These are phyloP conservation scores for Coleophora deauratella DNA, from an alignment of 2,888 invertebrate species.

Conservation along the genomic window DNA sequence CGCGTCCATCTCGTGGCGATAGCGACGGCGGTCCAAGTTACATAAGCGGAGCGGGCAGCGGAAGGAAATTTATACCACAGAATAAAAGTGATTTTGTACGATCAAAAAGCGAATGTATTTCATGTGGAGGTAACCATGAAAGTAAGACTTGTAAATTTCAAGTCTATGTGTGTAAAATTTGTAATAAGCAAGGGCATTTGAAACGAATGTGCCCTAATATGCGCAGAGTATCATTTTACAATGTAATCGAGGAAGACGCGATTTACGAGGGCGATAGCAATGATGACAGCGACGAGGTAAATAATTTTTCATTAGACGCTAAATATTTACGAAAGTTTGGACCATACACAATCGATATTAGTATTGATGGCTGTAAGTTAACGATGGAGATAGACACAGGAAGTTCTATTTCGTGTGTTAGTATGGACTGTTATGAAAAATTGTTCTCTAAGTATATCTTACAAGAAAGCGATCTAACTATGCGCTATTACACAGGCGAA, in stretches of 20 bases:
- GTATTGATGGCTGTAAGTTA: slow-evolving; percentile 2
- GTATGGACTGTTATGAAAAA: slow-evolving; percentile 1
- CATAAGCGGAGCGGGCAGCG: too few species aligned
- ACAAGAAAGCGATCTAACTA: slow-evolving; percentile 4
- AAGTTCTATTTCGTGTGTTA: slow-evolving; percentile 7
- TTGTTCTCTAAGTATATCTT: slow-evolving; percentile 1
- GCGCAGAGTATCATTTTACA: neutral
- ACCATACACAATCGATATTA: neutral
- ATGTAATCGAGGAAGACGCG: neutral
- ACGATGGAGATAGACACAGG: slow-evolving; percentile 12
- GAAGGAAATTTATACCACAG: too few species aligned
- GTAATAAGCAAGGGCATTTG: too few species aligned
- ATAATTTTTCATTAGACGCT: slow-evolving; percentile 9
- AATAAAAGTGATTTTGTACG: too few species aligned
- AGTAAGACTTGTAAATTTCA: too few species aligned
- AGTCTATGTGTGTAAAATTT: too few species aligned
- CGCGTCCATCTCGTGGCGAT: too few species aligned
- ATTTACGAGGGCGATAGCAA: neutral
- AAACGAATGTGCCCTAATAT: too few species aligned
- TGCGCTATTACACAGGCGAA: slow-evolving; percentile 11
- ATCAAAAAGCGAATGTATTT: too few species aligned
- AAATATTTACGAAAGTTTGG: slow-evolving; percentile 1
- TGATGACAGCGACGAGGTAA: slow-evolving; percentile 2
- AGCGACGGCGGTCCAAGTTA: too few species aligned
- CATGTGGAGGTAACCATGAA: too few species aligned